These are phyloP conservation scores for Coenobita brevimanus DNA, from an alignment of 1,140 invertebrate genomes.

Conservation along the genomic window DNA sequence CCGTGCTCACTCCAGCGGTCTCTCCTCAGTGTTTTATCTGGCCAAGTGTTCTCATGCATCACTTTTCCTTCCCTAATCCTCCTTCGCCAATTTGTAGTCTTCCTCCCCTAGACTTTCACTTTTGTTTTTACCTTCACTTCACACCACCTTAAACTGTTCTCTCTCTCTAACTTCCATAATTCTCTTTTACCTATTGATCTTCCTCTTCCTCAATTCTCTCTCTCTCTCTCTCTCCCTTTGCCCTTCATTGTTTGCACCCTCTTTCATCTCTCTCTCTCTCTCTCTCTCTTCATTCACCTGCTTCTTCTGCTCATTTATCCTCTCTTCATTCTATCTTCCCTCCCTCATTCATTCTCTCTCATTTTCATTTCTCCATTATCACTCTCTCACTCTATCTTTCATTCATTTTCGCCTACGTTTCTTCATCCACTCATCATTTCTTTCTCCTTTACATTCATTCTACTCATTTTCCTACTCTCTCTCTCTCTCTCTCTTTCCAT, in stretches of 20 bases:
- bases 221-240: neutral
- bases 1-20: no score
- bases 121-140: no score
- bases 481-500: neutral
- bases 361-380: neutral
- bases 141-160: no score
- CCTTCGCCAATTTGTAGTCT: no score
- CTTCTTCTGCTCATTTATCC: no score
- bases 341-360: neutral
- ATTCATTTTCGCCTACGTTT: neutral
- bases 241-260: neutral
- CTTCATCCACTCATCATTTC: neutral
- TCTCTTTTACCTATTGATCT: neutral
- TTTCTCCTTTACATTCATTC: neutral
- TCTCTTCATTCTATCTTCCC: no score
- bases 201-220: no score
- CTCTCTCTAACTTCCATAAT: no score
- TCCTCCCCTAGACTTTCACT: no score
- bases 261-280: neutral
- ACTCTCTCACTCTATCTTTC: neutral
- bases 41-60: no score
- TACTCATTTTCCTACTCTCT: neutral
- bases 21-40: no score
- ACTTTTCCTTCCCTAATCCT: no score
- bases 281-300: slow-evolving; percentile 2